phyloP scores from a whole-genome alignment of 2,888 invertebrate genomes.

The Gandaritis pyraliata region DNA sequence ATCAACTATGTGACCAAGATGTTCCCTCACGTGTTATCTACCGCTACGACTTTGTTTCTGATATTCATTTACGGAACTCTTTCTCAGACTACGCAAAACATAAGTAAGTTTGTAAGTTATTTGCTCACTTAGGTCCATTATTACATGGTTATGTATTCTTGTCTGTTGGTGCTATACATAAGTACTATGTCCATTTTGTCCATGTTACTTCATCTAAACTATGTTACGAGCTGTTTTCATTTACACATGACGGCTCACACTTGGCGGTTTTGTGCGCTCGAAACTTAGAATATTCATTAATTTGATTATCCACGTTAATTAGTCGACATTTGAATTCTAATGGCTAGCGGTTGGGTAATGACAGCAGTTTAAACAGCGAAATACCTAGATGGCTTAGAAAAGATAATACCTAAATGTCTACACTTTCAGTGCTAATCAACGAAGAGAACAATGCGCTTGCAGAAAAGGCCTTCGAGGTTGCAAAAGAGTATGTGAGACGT shows the following conservation, averaged over 20 bases:
- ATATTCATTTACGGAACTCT: conserved; percentile 47
- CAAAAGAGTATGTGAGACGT: conserved; percentile 88
- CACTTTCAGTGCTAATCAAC: conserved; percentile 87
- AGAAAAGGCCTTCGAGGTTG: conserved; percentile 88
- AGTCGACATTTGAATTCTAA: conserved; percentile 36
- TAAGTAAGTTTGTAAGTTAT: conserved; percentile 88
- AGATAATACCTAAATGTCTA: conserved; percentile 14
- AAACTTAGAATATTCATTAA: conserved; percentile 40
- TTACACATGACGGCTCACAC: conserved; percentile 38
- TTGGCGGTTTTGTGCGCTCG: conserved; percentile 32
- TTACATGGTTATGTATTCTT: too few relatives aligned
- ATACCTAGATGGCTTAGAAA: conserved; percentile 17
- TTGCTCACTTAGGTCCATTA: neutral
- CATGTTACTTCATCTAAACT: too few relatives aligned
- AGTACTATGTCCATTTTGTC: too few relatives aligned
- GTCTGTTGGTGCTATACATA: neutral
- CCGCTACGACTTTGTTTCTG: conserved; percentile 48
- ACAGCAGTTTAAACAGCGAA: conserved; percentile 10
- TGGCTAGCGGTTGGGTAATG: conserved; percentile 28
- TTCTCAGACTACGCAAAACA: conserved; percentile 88
- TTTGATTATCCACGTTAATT: conserved; percentile 39
- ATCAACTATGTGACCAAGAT: conserved; percentile 31
- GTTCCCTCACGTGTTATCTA: conserved; percentile 41
- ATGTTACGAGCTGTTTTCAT: conserved; percentile 32
- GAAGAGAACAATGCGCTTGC: conserved; percentile 90